Evolutionary conservation across 2,797 vertebrate genomes (phyloP).

Genomic region (Anomalospiza imberbis): DNA sequence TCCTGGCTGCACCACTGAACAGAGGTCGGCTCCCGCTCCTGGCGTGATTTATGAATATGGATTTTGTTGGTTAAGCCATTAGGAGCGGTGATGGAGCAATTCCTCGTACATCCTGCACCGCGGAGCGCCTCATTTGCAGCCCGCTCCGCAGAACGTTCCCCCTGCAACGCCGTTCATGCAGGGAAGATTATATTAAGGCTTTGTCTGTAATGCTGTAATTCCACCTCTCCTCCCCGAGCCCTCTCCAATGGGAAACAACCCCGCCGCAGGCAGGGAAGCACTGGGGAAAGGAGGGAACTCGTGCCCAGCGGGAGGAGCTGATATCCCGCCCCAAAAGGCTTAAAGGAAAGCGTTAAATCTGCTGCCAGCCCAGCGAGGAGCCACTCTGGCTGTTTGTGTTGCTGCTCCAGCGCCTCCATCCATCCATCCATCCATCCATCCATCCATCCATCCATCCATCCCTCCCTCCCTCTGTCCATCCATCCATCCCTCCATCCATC

Average conservation of each 20-base stretch:
- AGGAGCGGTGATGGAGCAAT: constrained; percentile 33
- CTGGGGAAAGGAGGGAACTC: not conserved
- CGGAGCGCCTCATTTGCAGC: not conserved
- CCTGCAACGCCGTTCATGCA: not conserved
- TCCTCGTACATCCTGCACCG: not conserved
- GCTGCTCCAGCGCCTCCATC: not conserved
- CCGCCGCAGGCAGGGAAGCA: not conserved
- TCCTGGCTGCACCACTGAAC: not conserved
- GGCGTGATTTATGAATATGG: constrained; percentile 24
- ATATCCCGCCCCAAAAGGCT: not conserved
- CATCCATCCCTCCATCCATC: accelerated
- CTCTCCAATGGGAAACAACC: accelerated
- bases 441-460: not conserved
- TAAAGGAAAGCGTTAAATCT: not conserved
- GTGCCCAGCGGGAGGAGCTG: not conserved
- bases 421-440: not conserved
- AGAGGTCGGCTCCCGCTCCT: not conserved
- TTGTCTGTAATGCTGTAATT: constrained; percentile 1
- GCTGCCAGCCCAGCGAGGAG: not conserved
- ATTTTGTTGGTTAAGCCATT: constrained; percentile 42
- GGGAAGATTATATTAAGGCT: not conserved
- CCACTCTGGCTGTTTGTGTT: accelerated
- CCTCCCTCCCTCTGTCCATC: not conserved
- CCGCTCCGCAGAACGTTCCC: not conserved
- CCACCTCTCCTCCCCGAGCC: not conserved